Base-by-base conservation (phyloP, 1,140 invertebrate genomes). In the Grapholita molesta region DNA sequence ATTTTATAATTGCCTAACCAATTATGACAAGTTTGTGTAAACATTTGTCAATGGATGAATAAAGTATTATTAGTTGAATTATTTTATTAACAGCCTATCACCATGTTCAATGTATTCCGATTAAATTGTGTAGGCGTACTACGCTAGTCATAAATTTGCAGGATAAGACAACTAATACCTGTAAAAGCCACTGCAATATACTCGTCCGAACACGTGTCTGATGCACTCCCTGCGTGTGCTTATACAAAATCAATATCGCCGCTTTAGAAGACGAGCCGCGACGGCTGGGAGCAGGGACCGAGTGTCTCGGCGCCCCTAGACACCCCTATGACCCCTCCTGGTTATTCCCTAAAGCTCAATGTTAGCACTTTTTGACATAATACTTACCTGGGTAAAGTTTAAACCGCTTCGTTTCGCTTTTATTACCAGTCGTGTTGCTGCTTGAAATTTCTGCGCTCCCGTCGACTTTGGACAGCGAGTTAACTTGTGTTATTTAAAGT, bases 311-410 rank as follows among this genome's bases (percentile, higher is more conserved):
- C 73, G 52, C 71, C 68, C 70, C 74, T 73, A 79, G 74, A 77
- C 80, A 78, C 80, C 77, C 75, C 73, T 80, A 69, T 78, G 71
- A 73, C 74, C 80, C 80, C 73, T 78, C 69, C 73, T 75, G 79
- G 66, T 61, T 75, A 71, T 75, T 80, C 81, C 77, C 80, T 64
- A 68, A 77, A 77, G 83, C 74, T 79, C 76, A 75, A 80, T 82
- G 78, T 86, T 87, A 84, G 77, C 82, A 82, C 80, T 72, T 76
- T 72, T 79, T 84, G 80, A 84, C 84, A 84, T 84, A 89, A 88
- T 87, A 85, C 83, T 83, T 81, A 86, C 78, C 80, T 83, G 77
- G 76, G 77, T 77, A 79, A 86, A 83, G 61, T 82, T 86, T 85
- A 83, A 89, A 84, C 79, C 74, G 74, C 76, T 81, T 79, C 74